A percentile compares a stretch with the other conserved stretches of the same genome.
phyloP scores from a whole-genome alignment of 2,113 vertebrate species.

The Neotoma lepida region DNA sequence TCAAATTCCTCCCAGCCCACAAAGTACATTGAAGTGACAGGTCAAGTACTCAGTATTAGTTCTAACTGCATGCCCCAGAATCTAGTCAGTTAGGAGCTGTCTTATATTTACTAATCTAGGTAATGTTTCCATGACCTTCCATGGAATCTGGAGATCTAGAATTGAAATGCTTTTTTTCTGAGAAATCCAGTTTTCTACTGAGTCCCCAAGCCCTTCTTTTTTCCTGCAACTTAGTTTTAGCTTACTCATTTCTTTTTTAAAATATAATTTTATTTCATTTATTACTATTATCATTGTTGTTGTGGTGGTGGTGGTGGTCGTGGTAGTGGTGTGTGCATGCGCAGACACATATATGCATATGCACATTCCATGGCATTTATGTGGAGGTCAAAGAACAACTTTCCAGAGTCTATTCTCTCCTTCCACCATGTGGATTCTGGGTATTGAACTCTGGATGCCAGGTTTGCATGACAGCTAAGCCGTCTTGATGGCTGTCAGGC shows the following conservation, averaged over 20 bases:
- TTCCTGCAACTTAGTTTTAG: neutral
- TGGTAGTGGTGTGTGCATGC: neutral
- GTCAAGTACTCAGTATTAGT: slow-evolving; percentile 38
- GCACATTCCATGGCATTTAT: neutral
- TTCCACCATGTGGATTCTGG: neutral
- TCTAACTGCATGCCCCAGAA: neutral
- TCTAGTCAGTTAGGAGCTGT: neutral
- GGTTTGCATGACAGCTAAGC: neutral
- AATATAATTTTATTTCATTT: neutral
- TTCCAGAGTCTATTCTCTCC: neutral
- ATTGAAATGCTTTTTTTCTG: neutral
- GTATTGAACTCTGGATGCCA: neutral
- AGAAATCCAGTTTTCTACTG: slow-evolving; percentile 31
- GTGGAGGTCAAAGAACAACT: neutral
- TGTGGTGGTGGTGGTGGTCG: neutral
- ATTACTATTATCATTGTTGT: neutral
- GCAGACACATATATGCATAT: neutral
- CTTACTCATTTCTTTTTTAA: neutral
- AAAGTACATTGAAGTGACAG: slow-evolving; percentile 33
- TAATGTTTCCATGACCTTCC: neutral
- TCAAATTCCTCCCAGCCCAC: slow-evolving; percentile 31
- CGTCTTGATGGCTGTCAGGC: neutral
- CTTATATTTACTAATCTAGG: slow-evolving; percentile 42
- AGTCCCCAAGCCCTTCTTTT: neutral
- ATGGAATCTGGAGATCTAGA: neutral